Evolutionary conservation across 2,888 invertebrate genomes (phyloP), one percentile per base, ranked within the genome.

Genomic region (Drosophila setosimentum): DNA sequence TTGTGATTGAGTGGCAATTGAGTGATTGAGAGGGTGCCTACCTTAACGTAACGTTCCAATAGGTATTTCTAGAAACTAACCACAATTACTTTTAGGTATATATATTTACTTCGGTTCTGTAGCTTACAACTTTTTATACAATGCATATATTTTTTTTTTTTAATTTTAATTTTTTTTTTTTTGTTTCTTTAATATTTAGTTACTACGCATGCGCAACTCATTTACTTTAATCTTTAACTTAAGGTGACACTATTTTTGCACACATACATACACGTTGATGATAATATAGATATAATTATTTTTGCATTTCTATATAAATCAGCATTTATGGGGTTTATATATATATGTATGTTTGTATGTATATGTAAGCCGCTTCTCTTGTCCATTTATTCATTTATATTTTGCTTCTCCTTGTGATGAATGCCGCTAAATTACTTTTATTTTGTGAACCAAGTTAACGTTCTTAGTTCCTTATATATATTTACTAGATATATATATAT

Each of bases 111-210:
- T 74, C 78, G 72, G 62, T 68, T 79, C 78, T 61, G 68, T 66
- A 80, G 74, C 76, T 68, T 82, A 70, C 61, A 73, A 67, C 64
- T 80, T 70, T 80, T 80, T 75, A 59, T 80, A 78, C 74, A 69
- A 65, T 76, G 64, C 78, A 69, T 71, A 40, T 55, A 73, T 69
- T 69, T 55, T 75, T 69, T 69, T 45, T 65, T n/a, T 58, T 68
- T 68, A 53, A 57, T 76, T 79, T 64, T 75, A 58, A 50, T 69
- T 55, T 72, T 60, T 57, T 48, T 40, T 67, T 50, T 32, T 32
- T 27, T 49, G 18, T 33, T 29, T 49, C 66, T 45, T 33, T 63
- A 30, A 50, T 70, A 29, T 64, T 40, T 51, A 68, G 53, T 69
- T 63, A 60, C 69, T 73, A 68, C 72, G 74, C 80, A 59, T 65